A percentile compares a stretch with the other conserved stretches of the same genome.
Evolutionary conservation across 2,113 vertebrate genomes (phyloP).

Genomic region (Zosterops borbonicus): DNA sequence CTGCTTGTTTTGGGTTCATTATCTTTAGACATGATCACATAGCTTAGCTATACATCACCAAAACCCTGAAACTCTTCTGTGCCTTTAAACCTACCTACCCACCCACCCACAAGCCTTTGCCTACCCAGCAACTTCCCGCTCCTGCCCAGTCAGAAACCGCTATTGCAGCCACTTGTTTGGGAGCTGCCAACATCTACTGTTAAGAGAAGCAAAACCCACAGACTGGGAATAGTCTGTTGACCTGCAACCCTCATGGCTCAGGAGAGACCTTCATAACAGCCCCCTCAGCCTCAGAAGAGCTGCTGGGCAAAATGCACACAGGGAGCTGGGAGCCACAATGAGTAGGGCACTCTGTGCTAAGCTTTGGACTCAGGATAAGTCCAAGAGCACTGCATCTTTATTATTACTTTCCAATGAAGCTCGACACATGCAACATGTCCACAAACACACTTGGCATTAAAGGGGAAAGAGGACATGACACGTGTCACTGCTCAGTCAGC

Average conservation of each 20-base stretch:
- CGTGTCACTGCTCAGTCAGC: neutral
- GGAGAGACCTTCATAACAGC: neutral
- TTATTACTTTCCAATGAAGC: neutral
- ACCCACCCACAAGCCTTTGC: rapidly evolving
- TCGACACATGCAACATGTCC: rapidly evolving
- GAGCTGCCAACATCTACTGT: neutral
- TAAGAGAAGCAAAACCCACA: neutral
- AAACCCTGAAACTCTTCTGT: neutral
- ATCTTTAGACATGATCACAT: neutral
- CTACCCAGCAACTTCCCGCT: neutral
- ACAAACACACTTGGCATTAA: neutral
- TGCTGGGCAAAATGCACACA: neutral
- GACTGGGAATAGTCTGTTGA: neutral
- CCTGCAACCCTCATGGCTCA: rapidly evolving
- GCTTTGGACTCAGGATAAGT: neutral
- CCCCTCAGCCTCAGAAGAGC: rapidly evolving
- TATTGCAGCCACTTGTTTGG: neutral
- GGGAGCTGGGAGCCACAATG: rapidly evolving
- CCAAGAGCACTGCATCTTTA: neutral
- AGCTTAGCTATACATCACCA: neutral
- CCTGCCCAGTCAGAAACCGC: neutral
- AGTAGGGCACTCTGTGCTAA: neutral
- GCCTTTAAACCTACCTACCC: neutral
- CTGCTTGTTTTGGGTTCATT: neutral
- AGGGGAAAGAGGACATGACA: neutral